phyloP scores from a whole-genome alignment of 2,113 vertebrate genomes.

The Forbesichthys papilliferus region DNA sequence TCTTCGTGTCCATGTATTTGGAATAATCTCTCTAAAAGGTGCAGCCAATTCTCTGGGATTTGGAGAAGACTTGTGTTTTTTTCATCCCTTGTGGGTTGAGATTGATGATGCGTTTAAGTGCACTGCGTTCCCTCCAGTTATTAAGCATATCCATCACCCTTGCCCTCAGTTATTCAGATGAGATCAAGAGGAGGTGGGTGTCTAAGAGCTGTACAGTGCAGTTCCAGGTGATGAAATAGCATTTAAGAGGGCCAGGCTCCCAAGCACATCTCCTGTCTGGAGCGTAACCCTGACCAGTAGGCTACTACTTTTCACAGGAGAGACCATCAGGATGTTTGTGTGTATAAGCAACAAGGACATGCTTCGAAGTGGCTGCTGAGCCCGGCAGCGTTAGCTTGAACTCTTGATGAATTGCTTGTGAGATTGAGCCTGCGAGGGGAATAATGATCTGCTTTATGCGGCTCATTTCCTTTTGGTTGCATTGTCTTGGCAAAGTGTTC shows the following conservation, averaged over 20 bases:
- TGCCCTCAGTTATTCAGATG: conserved; percentile 63
- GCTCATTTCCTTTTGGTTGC: conserved; percentile 61
- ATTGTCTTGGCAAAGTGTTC: conserved; percentile 32
- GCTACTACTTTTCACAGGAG: conserved; percentile 36
- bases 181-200: conserved; percentile 55
- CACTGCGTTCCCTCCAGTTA: conserved; percentile 67
- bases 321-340: conserved; percentile 52
- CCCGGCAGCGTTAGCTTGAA: conserved; percentile 20
- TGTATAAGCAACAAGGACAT: conserved; percentile 45
- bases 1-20: conserved; percentile 49
- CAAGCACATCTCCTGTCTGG: conserved; percentile 39
- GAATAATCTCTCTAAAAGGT: conserved; percentile 52
- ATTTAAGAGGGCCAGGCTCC: conserved; percentile 59
- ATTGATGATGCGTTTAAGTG: conserved; percentile 69
- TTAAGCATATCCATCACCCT: conserved; percentile 72
- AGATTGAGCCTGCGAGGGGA: conserved; percentile 40
- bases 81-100: conserved; percentile 45
- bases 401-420: conserved; percentile 45
- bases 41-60: conserved; percentile 60
- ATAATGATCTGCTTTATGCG: conserved; percentile 36
- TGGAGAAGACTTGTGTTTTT: conserved; percentile 47
- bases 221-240: conserved; percentile 68
- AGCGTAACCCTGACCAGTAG: conserved; percentile 22
- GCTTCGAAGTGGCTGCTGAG: conserved; percentile 26
- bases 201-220: conserved; percentile 50